These are phyloP conservation scores for Oryzias curvinotus DNA, from an alignment of 2,113 vertebrate genomes.

Conservation along the genomic window DNA sequence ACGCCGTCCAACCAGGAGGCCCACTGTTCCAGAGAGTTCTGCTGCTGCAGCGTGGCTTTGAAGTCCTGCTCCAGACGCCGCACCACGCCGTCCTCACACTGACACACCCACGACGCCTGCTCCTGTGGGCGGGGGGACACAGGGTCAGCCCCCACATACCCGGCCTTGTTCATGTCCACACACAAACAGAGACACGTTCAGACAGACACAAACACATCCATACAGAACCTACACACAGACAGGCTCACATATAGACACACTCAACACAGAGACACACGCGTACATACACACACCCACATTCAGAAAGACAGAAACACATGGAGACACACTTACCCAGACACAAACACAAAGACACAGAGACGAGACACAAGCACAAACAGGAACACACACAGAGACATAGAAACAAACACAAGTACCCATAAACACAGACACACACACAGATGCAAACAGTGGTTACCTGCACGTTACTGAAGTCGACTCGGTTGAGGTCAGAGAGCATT, in stretches of 20 bases:
- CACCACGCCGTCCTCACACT: constrained; percentile 86
- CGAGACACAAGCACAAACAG: no score
- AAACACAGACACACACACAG: no score
- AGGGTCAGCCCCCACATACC: no score
- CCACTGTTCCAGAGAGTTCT: constrained; percentile 93
- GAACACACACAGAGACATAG: no score
- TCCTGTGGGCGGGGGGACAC: constrained; percentile 76
- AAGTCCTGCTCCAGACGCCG: constrained; percentile 90
- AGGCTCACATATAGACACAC: background rate
- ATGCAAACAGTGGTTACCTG: constrained; percentile 69
- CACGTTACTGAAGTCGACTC: constrained; percentile 91
- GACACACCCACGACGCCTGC: constrained; percentile 94
- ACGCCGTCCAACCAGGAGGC: constrained; percentile 87
- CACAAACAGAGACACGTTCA: no score
- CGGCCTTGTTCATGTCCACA: no score
- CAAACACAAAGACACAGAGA: no score
- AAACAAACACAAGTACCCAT: no score
- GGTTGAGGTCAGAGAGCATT: constrained; percentile 92
- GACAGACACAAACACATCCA: no score
- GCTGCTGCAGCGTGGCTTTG: constrained; percentile 90
- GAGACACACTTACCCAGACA: no score
- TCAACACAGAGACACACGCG: background rate
- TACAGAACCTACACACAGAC: background rate
- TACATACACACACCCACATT: no score
- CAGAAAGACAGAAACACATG: no score